Conservation (phyloP, 2,888 invertebrate genomes). For the Mactromeris polynyma region DNA sequence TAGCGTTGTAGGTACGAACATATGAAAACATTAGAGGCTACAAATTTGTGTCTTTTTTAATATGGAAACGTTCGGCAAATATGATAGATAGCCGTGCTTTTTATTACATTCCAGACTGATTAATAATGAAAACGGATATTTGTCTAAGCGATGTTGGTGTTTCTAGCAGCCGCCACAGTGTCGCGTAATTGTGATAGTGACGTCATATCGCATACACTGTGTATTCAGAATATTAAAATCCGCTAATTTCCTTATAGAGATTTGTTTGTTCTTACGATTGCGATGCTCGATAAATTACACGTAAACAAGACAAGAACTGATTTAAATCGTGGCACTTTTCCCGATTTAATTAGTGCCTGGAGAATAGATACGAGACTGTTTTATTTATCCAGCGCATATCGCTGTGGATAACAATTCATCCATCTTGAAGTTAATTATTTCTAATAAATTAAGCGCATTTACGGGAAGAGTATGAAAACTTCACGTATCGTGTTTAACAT, state of each 20-base stretch:
- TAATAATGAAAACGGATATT: not conserved
- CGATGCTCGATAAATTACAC: not conserved
- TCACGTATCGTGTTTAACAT: not conserved
- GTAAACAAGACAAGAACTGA: not conserved
- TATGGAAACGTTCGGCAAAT: no score
- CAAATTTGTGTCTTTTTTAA: no score
- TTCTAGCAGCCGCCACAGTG: not conserved
- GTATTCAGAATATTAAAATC: not conserved
- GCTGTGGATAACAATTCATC: slow-evolving; percentile 6
- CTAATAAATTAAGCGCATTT: slow-evolving; percentile 27
- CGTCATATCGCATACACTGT: not conserved
- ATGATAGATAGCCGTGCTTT: not conserved
- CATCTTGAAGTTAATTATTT: slow-evolving; percentile 25
- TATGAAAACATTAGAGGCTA: no score
- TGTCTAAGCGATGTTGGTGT: not conserved
- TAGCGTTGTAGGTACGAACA: no score
- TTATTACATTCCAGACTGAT: not conserved
- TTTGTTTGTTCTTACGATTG: slow-evolving; percentile 12
- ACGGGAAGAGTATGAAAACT: not conserved
- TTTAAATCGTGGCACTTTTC: not conserved
- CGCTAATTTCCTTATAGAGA: not conserved
- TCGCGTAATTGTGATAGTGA: not conserved
- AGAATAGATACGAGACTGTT: not conserved
- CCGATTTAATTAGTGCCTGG: not conserved
- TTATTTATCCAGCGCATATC: slow-evolving; percentile 21